Evolutionary conservation across 2,113 vertebrate genomes (phyloP), one percentile per base, ranked within the genome.

Genomic region (Oncorhynchus masou): DNA sequence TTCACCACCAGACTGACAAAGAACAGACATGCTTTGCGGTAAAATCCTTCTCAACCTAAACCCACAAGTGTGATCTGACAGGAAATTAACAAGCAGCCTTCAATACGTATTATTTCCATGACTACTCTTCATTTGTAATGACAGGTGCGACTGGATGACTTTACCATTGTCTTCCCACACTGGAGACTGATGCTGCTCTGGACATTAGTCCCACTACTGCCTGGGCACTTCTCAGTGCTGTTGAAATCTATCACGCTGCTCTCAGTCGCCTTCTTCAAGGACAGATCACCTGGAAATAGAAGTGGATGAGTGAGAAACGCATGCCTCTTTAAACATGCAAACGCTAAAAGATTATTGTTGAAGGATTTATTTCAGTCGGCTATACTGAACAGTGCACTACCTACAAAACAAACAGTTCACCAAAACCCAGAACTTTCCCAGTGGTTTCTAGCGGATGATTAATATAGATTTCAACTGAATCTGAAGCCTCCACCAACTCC

Each of bases 151-250:
- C 51, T 54, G 4, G 1, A 29, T 70, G 25, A 87, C 95, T 95
- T 95, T 79, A 99, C 97, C 95, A 99, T 87, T 39, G 97, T 97
- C 84, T 97, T 98, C 71, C 96, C 96, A 76, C 98, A 99, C 69
- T 96, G 91, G 86, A 99, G 98, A 80, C 94, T 93, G 90, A 99
- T 94, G 88, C 93, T 97, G 83, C 92, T 95, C 85, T 96, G 96
- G 27, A 95, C 2, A 16, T 29, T 87, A 83, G 91, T 94, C 29
- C 16, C 51, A 54, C 1, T 5, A 13, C 60, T 24, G 13, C 57
- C 88, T 0, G 84, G 81, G 77, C 98, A 99, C 5, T 2, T 71
- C 0, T 0, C 0, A 0, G 92, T 92, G 60, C 90, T 92, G 81
- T 92, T 97, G 88, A 93, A 93, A 45, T 96, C 91, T 84, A 98